Conservation (phyloP, 1,140 invertebrate genomes). For the Physella acuta region DNA sequence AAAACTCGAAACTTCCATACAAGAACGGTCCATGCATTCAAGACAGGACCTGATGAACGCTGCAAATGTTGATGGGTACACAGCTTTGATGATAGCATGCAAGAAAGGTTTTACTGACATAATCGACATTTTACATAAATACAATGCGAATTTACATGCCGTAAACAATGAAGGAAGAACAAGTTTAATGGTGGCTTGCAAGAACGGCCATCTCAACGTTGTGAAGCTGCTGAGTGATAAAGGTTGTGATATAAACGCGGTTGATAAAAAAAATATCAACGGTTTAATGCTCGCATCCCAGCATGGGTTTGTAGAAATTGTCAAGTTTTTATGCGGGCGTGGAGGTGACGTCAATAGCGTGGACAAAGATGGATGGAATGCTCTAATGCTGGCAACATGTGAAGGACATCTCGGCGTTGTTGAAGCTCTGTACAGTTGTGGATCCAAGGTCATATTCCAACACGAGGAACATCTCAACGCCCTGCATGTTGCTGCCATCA, state of each 20-base stretch:
- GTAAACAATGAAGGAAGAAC: not conserved
- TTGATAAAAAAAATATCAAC: not conserved
- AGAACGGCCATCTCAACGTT: not conserved
- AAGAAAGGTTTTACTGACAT: not conserved
- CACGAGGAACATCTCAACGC: not conserved
- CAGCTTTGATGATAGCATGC: not conserved
- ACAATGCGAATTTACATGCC: not conserved
- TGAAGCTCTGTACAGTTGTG: not conserved
- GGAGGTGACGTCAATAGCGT: not conserved
- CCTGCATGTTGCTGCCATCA: not conserved
- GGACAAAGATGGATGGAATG: not conserved
- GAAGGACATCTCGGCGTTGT: not conserved
- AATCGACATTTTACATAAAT: not conserved
- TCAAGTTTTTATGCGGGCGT: not conserved
- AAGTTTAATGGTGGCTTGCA: not conserved
- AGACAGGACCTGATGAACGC: not conserved
- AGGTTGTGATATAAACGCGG: not conserved
- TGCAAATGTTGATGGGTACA: not conserved
- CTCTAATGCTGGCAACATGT: not conserved
- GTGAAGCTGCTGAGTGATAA: not conserved
- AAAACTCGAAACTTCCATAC: constrained; percentile 72
- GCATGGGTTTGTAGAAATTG: not conserved
- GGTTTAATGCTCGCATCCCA: not conserved
- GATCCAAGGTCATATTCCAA: not conserved
- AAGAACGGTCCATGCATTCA: not conserved